These are phyloP conservation scores for Vultur gryphus DNA, from an alignment of 2,797 vertebrate species.

Conservation along the genomic window DNA sequence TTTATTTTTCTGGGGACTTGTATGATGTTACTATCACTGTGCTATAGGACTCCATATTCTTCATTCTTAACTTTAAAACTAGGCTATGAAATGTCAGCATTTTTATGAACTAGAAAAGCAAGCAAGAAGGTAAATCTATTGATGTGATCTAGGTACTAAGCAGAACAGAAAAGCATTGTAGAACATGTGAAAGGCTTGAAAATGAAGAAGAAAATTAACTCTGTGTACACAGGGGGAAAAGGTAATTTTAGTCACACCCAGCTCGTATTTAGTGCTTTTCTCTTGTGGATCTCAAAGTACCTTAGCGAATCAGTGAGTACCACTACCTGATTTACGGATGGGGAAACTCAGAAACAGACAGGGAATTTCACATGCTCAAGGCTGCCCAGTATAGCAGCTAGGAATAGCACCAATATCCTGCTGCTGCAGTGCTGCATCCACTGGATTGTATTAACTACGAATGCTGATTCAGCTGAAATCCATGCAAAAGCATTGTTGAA, in stretches of 20 bases:
- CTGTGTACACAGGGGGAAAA: neutral
- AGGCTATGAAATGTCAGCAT: neutral
- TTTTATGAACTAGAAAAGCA: neutral
- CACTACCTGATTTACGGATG: neutral
- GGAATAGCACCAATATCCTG: neutral
- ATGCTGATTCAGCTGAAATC: neutral
- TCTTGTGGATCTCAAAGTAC: neutral
- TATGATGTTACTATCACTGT: neutral
- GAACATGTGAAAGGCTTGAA: neutral
- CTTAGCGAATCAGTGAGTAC: neutral
- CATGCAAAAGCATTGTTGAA: neutral
- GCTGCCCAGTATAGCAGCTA: neutral
- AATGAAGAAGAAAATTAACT: neutral
- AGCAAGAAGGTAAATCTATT: neutral
- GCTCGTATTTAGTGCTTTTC: neutral
- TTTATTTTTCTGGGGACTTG: neutral
- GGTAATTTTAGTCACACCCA: neutral
- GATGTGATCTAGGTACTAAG: neutral
- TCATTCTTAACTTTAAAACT: neutral
- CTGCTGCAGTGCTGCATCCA: neutral
- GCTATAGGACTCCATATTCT: neutral
- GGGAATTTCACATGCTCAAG: neutral
- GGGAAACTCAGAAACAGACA: neutral
- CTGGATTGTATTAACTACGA: rapidly evolving
- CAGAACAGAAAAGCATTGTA: neutral